Evolutionary conservation across 2,113 vertebrate species (phyloP), one percentile per base, ranked within the genome.

Genomic region (Phycodurus eques): DNA sequence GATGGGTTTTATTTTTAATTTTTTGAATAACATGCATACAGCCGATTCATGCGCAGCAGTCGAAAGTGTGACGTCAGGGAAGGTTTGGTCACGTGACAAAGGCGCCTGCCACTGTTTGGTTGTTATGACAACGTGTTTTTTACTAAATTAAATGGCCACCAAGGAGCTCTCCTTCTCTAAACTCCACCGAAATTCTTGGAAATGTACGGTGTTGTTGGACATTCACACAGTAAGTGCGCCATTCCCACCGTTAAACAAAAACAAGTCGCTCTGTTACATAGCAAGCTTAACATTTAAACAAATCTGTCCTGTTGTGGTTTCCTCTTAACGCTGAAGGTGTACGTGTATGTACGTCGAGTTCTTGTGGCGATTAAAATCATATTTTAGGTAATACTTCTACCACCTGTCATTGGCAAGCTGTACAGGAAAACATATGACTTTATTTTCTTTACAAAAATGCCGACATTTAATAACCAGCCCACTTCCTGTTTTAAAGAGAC

Each of bases 201-300:
- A 84, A 90, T 93, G 90, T 31, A 89, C 86, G 7, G 91, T 93
- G 10, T 53, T 81, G 20, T 22, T 94, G 75, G 81, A 88, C 64
- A 75, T 94, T 20, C 76, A 89, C 3, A 76, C 74, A 67, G 93
- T 94, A 88, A 92, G 93, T 92, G 33, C 2, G 8, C 57, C 19
- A 1, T 27, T 1, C 8, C 19, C 1, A 19, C 1, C 64, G 5
- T 39, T 17, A 17, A 5, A 27, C n/a, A 22, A 44, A 20, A 43
- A 31, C 20, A 19, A 54, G 5, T 46, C 4, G 35, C 9, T 17
- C 11, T 33, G 19, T 54, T 61, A 31, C 43, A 27, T 46, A 46
- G 65, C 1, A 42, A 64, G 74, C 39, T 33, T 71, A 13, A 47
- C 69, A 44, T 8, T 47, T 13, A 10, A 4, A 15, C 44, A 31